phyloP scores from a whole-genome alignment of 35 echinoderm and acorn worm genomes.

The Ophiothrix spiculata region DNA sequence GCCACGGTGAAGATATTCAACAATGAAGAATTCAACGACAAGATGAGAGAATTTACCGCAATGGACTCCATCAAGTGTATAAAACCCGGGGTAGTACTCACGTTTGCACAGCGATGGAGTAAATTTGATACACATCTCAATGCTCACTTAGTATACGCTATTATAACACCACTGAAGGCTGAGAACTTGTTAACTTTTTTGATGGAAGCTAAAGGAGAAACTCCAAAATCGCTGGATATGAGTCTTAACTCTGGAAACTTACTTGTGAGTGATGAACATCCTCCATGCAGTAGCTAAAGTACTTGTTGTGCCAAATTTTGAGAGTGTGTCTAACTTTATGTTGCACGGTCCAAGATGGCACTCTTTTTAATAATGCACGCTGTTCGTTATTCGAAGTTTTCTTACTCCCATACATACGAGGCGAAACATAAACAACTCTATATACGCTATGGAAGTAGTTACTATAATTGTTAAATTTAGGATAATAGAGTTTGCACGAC shows the following conservation, averaged over 20 bases:
- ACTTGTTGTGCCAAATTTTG: no score
- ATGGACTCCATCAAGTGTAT: background rate
- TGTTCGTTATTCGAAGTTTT: no score
- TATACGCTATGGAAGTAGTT: no score
- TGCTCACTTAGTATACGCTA: background rate
- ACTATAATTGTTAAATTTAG: no score
- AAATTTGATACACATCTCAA: background rate
- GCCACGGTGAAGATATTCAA: background rate
- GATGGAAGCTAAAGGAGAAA: background rate
- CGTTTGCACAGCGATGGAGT: background rate
- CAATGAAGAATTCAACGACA: background rate
- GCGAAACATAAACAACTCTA: no score
- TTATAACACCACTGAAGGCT: background rate
- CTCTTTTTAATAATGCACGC: no score
- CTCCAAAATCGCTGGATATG: background rate
- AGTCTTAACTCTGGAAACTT: background rate
- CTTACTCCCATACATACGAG: no score
- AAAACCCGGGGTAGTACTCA: background rate
- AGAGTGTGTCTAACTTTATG: no score
- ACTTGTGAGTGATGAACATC: background rate
- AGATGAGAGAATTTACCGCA: background rate
- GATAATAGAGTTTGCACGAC: no score
- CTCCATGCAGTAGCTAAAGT: no score
- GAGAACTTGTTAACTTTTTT: background rate
- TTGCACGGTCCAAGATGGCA: no score